Evolutionary conservation across 1,140 invertebrate genomes (phyloP), one percentile per base, ranked within the genome.

Genomic region (Eriosoma lanigerum): DNA sequence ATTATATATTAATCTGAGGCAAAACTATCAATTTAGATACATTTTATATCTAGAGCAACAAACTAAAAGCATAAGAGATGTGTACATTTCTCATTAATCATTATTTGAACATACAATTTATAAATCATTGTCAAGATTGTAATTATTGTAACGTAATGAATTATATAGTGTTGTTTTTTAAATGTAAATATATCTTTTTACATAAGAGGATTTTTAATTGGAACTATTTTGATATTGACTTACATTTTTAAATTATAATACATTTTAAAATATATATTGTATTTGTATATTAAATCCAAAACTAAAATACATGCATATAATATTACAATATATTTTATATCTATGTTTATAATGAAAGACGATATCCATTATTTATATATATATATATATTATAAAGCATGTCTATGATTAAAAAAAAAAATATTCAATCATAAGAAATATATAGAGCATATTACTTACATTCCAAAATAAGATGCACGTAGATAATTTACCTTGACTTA

Each of bases 401-500:
- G 32, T 24, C n/a, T 66, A 24, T 21, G 15, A 38, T 17, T 44
- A 21, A 66, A 38, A 66, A 38, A n/a, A 66, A 12, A 38, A 13
- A 66, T 29, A 29, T 60, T 60, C 12, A 8, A 38, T 38, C 3
- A 38, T 38, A 38, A 38, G 3, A 38, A 38, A 4, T 38, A 38
- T 38, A 24, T 17, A 52, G n/a, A 72, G 68, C 68, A 52, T 72
- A 52, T 29, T 72, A 72, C 50, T 52, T 52, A 72, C 68, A 72
- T 29, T 26, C 26, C 52, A 72, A 50, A 72, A 72, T 29, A 52
- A 50, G 68, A 52, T 52, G 24, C 26, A 70, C 66, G 29, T 72
- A 72, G 1, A 52, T 29, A 48, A 17, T 80, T 54, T 81, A 50
- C 46, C 64, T 73, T 75, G 72, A 75, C 58, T 56, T 44, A 58